phyloP scores from a whole-genome alignment of 2,888 invertebrate genomes.

The Odontocolon sp. region DNA sequence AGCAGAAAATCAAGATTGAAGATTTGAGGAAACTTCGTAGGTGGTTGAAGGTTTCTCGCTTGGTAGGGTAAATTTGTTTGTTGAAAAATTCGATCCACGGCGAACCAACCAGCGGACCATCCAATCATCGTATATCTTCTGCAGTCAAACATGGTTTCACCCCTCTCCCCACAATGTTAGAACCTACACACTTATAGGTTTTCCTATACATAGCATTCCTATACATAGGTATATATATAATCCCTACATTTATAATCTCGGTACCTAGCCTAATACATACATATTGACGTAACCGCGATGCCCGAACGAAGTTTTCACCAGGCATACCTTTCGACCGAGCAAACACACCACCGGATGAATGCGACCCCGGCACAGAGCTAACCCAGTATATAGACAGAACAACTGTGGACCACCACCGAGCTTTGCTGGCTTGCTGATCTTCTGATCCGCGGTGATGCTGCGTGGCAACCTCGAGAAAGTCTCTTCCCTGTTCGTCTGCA shows the following conservation, averaged over 20 bases:
- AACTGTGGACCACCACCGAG: conserved; percentile 24
- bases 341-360: conserved; percentile 11
- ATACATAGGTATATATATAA: not conserved
- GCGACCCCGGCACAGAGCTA: no score
- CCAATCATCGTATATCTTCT: conserved; percentile 2
- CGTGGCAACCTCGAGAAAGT: conserved; percentile 38
- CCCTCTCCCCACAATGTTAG: not conserved
- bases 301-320: conserved; percentile 27
- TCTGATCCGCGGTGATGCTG: conserved; percentile 33
- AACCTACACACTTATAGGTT: no score
- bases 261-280: not conserved
- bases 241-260: not conserved
- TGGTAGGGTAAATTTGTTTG: not conserved
- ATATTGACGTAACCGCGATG: not conserved
- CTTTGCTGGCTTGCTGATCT: conserved; percentile 37
- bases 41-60: not conserved
- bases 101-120: not conserved
- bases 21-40: not conserved
- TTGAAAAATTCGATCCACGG: conserved; percentile 2
- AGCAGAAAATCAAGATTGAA: not conserved
- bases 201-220: no score
- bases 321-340: conserved; percentile 28
- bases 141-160: not conserved
- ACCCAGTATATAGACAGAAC: not conserved
- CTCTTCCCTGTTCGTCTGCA: conserved; percentile 9